Conservation (phyloP, 2,888 invertebrate genomes). For the Nysson spinosus region DNA sequence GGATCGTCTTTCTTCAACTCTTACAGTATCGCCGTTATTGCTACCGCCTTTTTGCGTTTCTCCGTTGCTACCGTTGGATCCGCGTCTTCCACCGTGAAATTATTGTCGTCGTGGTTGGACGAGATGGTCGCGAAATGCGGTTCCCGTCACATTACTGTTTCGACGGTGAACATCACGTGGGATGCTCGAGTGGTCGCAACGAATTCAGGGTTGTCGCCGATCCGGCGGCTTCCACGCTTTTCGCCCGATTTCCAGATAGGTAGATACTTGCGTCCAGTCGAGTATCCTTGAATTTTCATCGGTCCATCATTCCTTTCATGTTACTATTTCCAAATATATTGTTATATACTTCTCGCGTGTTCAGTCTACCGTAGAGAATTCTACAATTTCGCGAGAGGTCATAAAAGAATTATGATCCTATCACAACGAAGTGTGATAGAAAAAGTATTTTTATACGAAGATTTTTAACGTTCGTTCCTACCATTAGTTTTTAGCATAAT, state of each 20-base stretch:
- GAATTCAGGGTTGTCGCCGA: conserved; percentile 55
- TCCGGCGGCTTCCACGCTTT: conserved; percentile 50
- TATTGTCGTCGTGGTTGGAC: conserved; percentile 66
- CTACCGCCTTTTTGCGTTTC: conserved; percentile 20
- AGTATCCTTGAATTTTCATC: conserved; percentile 16
- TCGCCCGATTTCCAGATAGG: conserved; percentile 52
- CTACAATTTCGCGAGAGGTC: not conserved
- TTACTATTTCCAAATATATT: not conserved
- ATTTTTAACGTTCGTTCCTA: not conserved
- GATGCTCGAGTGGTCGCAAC: conserved; percentile 62
- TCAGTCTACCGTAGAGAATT: not conserved
- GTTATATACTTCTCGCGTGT: conserved; percentile 1
- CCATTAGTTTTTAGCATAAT: conserved; percentile 23
- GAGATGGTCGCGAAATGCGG: conserved; percentile 68
- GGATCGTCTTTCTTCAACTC: conserved; percentile 34
- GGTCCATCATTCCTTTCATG: not conserved
- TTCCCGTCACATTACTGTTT: conserved; percentile 73
- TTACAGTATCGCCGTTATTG: conserved; percentile 46
- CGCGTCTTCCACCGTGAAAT: conserved; percentile 43
- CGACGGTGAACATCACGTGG: conserved; percentile 64
- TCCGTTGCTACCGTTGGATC: conserved; percentile 21
- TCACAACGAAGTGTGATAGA: not conserved
- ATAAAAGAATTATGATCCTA: not conserved
- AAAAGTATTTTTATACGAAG: not conserved
- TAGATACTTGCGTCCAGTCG: conserved; percentile 20